Conservation (phyloP, 2,797 vertebrate species). For the Allenopithecus nigroviridis region DNA sequence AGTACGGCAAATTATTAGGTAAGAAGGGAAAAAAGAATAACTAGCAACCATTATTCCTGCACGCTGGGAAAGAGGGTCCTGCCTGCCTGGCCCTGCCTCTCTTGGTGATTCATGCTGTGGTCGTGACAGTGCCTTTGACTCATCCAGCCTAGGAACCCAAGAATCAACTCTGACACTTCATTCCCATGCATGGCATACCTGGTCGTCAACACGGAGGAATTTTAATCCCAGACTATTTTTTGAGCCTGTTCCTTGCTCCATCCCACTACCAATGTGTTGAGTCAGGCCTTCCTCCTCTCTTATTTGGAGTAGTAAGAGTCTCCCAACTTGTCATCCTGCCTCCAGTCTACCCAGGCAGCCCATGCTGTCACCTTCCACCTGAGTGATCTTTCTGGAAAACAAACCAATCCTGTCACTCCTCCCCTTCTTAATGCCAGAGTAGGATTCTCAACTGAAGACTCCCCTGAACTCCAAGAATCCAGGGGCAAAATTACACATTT, state of each 20-base stretch:
- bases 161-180: not conserved
- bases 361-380: not conserved
- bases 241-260: not conserved
- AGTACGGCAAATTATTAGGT: not conserved
- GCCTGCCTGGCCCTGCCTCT: not conserved
- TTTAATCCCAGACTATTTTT: not conserved
- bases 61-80: not conserved
- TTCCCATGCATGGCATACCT: not conserved
- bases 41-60: not conserved
- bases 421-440: not conserved
- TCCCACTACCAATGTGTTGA: not conserved
- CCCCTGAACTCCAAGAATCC: not conserved
- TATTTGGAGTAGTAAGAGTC: not conserved
- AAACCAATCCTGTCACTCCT: not conserved
- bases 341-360: not conserved
- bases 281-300: not conserved
- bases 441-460: not conserved
- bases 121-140: conserved; percentile 20
- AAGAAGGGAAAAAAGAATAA: conserved; percentile 11
- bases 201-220: not conserved
- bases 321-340: not conserved
- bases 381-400: not conserved
- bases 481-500: not conserved
- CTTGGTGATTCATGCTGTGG: not conserved
- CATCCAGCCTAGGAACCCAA: not conserved